These are phyloP conservation scores for Pristionchus fissidentatus DNA, from an alignment of 2,888 invertebrate genomes.

Conservation along the genomic window DNA sequence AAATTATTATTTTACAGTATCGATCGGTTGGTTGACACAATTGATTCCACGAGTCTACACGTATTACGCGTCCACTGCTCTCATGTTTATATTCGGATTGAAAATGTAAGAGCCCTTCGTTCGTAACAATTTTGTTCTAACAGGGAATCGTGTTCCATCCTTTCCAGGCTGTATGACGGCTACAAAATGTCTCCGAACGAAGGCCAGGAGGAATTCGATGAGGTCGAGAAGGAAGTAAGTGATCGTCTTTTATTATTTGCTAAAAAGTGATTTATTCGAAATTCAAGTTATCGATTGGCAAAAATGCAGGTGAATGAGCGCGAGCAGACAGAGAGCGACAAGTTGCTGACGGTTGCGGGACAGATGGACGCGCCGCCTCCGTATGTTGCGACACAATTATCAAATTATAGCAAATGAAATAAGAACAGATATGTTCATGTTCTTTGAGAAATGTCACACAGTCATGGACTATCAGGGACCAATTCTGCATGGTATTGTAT, in stretches of 20 bases:
- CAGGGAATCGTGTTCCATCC: not conserved
- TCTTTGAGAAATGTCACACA: no score
- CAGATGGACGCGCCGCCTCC: no score
- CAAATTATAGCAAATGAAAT: no score
- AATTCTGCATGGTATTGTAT: no score
- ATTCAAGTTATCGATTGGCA: not conserved
- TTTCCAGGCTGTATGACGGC: conserved; percentile 1
- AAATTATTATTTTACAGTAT: not conserved
- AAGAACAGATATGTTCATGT: no score
- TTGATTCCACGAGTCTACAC: conserved; percentile 7
- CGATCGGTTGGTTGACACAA: not conserved
- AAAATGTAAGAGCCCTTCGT: no score
- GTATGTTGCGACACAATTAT: no score
- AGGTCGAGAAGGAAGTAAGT: not conserved
- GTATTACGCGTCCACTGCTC: not conserved
- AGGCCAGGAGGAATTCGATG: conserved; percentile 13
- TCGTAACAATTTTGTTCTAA: not conserved
- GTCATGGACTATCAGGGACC: no score
- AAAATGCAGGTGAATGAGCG: not conserved
- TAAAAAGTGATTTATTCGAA: not conserved
- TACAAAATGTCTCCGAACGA: not conserved
- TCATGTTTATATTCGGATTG: not conserved
- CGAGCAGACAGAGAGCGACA: not conserved
- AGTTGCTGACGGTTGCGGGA: not conserved
- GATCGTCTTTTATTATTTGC: no score